These are phyloP conservation scores for Erynnis tages DNA, from an alignment of 2,888 invertebrate genomes.

Conservation along the genomic window DNA sequence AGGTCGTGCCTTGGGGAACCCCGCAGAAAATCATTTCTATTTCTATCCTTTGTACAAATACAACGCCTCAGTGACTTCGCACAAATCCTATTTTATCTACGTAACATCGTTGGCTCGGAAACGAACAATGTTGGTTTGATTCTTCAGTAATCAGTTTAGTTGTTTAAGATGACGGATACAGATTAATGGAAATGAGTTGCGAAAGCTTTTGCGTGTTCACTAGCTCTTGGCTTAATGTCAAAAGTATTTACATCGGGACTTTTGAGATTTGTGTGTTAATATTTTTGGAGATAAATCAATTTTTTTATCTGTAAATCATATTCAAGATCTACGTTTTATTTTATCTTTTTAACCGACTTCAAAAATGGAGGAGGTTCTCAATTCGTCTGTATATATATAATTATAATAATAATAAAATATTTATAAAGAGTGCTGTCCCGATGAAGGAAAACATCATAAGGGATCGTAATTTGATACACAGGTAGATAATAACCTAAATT, in stretches of 20 bases:
- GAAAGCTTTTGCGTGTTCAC: background rate
- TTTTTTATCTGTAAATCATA: no score
- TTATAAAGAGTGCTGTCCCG: no score
- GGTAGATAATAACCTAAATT: no score
- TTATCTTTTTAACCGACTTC: no score
- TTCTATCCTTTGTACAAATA: background rate
- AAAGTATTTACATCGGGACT: background rate
- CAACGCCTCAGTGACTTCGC: background rate
- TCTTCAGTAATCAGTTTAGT: constrained; percentile 8
- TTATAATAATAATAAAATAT: no score
- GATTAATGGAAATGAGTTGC: background rate
- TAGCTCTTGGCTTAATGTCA: constrained; percentile 1
- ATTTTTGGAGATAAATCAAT: background rate
- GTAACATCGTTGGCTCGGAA: constrained; percentile 2
- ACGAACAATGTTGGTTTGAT: constrained; percentile 6
- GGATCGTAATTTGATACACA: no score
- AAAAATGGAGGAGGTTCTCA: no score
- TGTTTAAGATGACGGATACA: constrained; percentile 2
- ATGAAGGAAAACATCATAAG: no score
- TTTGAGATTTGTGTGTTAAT: background rate
- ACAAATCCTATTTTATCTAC: background rate
- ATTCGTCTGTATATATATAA: no score
- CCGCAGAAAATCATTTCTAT: background rate
- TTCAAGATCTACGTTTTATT: no score
- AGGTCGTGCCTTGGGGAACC: background rate